Evolutionary conservation across 2,113 vertebrate species (phyloP).

Genomic region (Thamnophis sirtalis): DNA sequence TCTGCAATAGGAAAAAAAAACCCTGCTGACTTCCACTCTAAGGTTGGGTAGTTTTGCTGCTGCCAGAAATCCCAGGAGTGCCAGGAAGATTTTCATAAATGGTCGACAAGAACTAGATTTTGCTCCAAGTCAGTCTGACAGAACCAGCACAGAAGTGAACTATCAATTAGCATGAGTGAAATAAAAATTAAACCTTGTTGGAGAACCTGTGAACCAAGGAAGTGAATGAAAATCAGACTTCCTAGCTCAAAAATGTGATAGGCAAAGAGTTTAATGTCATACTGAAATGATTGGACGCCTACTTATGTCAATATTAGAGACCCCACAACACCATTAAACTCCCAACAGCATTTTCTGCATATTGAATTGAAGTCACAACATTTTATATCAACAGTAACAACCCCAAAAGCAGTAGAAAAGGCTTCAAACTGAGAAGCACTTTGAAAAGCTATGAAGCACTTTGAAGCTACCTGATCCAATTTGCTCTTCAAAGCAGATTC

Average conservation of each 20-base stretch:
- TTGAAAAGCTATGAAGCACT: background rate
- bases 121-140: background rate
- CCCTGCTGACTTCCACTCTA: background rate
- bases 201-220: background rate
- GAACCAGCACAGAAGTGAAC: background rate
- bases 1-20: background rate
- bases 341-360: background rate
- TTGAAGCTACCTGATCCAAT: background rate
- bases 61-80: too few relatives aligned
- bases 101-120: background rate
- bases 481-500: background rate
- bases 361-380: background rate
- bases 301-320: background rate
- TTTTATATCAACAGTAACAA: background rate
- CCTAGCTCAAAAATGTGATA: background rate
- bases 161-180: background rate
- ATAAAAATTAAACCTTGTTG: background rate
- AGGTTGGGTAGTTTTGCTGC: background rate
- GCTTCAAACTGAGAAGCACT: background rate
- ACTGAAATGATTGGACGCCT: background rate
- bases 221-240: background rate
- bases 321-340: background rate
- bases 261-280: background rate
- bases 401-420: background rate
- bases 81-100: background rate